A percentile compares a stretch with the other conserved stretches of the same genome.
Conservation (phyloP, 2,113 vertebrate species). For the Myiopsitta monachus region DNA sequence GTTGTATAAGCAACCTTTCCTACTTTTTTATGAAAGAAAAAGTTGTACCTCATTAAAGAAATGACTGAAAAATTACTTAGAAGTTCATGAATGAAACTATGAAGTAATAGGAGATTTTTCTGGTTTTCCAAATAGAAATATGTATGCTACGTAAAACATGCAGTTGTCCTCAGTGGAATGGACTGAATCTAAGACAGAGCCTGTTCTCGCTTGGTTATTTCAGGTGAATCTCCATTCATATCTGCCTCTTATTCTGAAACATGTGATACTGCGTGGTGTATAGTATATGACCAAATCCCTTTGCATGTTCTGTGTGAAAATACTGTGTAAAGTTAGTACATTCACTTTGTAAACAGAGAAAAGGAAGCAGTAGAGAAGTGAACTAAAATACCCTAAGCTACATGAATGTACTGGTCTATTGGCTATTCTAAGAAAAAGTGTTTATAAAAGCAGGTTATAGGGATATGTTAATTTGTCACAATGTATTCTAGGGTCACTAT, state of each 20-base stretch:
- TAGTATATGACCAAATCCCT: neutral
- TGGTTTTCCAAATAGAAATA: neutral
- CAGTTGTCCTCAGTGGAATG: neutral
- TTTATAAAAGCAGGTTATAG: neutral
- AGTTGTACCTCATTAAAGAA: neutral
- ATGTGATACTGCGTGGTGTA: neutral
- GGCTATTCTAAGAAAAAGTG: neutral
- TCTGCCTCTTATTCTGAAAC: neutral
- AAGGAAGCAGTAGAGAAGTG: neutral
- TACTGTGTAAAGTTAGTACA: neutral
- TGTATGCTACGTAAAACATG: neutral
- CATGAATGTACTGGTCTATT: neutral
- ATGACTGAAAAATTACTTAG: neutral
- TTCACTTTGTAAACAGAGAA: neutral
- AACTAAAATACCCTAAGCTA: neutral
- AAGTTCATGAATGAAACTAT: neutral
- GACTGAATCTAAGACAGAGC: neutral
- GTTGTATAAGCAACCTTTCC: neutral
- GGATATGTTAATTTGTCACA: neutral
- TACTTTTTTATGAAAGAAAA: neutral
- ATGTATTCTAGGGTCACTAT: neutral
- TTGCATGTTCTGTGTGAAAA: neutral
- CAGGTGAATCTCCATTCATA: neutral
- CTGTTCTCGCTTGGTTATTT: neutral
- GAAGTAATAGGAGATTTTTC: neutral